A percentile compares a stretch with the other conserved stretches of the same genome.
Conservation (phyloP, 2,797 vertebrate species). For the Bufotes viridis region DNA sequence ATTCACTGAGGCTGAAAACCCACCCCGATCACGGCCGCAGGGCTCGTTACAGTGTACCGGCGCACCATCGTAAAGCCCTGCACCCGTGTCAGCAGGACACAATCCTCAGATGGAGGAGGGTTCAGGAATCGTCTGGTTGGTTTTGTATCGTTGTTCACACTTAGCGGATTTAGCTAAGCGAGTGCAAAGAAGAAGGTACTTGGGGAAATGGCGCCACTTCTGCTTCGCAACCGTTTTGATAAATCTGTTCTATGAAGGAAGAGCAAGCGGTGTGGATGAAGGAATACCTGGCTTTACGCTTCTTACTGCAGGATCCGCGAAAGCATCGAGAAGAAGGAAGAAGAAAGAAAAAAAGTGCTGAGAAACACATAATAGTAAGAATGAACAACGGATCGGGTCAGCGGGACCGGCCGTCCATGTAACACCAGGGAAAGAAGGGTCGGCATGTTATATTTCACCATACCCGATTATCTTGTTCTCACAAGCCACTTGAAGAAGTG, state of each 20-base stretch:
- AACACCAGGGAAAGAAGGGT: too few relatives aligned
- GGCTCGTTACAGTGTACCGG: neutral
- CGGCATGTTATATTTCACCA: too few relatives aligned
- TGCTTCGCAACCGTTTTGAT: neutral
- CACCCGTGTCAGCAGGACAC: neutral
- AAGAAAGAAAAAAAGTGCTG: neutral
- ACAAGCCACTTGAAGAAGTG: too few relatives aligned
- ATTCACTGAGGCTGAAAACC: neutral
- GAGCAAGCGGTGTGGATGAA: neutral
- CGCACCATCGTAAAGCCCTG: neutral
- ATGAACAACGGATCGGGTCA: neutral
- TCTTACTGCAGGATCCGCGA: conserved; percentile 66
- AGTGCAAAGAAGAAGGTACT: too few relatives aligned
- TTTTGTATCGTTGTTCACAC: neutral
- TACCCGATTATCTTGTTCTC: too few relatives aligned
- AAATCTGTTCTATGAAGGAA: neutral
- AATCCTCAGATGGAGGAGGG: neutral
- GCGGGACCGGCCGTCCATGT: too few relatives aligned
- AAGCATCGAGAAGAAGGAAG: neutral
- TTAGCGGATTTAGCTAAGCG: too few relatives aligned
- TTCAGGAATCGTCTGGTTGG: neutral
- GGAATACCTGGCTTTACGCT: conserved; percentile 73
- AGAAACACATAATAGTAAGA: neutral
- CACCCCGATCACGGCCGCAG: neutral
- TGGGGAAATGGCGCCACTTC: neutral